Evolutionary conservation across 2,888 invertebrate species (phyloP), one percentile per base, ranked within the genome.

Genomic region (Mesorhabditis sp.): DNA sequence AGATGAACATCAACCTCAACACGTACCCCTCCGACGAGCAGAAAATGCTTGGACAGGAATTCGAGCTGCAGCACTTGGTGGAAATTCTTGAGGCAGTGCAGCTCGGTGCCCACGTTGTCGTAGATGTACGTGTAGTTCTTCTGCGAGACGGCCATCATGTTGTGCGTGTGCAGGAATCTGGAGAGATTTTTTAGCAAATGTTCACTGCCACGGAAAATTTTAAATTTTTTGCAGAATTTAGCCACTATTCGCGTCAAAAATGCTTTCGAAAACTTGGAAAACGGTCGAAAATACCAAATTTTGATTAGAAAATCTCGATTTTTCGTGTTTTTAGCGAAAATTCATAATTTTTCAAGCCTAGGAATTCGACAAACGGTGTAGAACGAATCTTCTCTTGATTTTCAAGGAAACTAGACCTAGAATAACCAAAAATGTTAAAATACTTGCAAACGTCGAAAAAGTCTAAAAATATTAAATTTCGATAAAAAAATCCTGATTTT

Each of bases 91-190:
- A 99, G 86, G 86, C 97, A 97, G 86, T 99, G 98, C 69, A 99
- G 86, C 87, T 99, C 98, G 42, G 76, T 78, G 45, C 78, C 78
- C 83, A 93, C 91, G 84, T 94, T 94, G 86, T 99, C 98, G 86
- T 99, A 99, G 76, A 99, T 91, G 84, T 94, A 92, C 0, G 95
- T 91, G 68, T 80, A 80, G 79, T 92, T 91, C 85, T 95, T 95
- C 87, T 99, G 98, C 0, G 97, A 96, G 4, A 92, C 93, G 0
- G 98, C 98, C 87, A 93, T 92, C 94, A 97, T 94, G 5, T 93
- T 95, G 87, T 97, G 96, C 65, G 93, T 89, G 87, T 99, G 98
- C 4, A 89, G 81, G 92, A 93, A 95, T 79, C 91, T 90, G 82
- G 45, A 70, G 62, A 74, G 45, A 73, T 63, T 28, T 13, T 58